These are phyloP conservation scores for Strix aluco DNA, from an alignment of 2,113 vertebrate genomes.

Conservation along the genomic window DNA sequence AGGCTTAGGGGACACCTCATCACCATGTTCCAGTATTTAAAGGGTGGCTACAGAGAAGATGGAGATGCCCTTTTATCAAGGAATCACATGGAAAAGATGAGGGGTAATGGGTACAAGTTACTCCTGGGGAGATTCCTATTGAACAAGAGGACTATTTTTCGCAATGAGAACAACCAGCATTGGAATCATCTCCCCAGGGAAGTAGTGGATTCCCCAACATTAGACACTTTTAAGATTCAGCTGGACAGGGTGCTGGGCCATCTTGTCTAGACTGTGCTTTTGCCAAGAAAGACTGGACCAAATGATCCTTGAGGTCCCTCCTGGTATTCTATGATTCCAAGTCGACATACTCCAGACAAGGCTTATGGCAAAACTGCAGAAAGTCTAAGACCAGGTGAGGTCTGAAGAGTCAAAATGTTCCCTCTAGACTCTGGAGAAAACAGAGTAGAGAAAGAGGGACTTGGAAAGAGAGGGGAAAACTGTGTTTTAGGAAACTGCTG, in stretches of 20 bases:
- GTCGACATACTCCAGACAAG: fast-evolving
- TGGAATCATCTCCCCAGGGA: background rate
- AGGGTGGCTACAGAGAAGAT: too few species aligned
- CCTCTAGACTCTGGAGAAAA: background rate
- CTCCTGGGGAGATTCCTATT: too few species aligned
- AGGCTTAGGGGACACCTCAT: too few species aligned
- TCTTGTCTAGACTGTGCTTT: background rate
- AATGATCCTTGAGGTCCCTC: background rate
- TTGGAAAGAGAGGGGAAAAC: background rate
- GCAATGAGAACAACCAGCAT: too few species aligned
- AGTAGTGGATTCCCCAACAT: background rate
- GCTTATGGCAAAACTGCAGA: background rate
- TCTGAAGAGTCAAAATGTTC: background rate
- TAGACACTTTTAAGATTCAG: background rate
- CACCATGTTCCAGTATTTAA: too few species aligned
- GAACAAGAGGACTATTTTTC: too few species aligned
- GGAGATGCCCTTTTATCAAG: too few species aligned
- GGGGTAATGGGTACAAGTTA: too few species aligned
- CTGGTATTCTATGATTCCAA: background rate
- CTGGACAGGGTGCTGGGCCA: background rate
- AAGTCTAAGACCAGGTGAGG: background rate
- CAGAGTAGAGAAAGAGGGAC: background rate
- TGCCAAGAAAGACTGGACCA: background rate
- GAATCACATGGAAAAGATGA: too few species aligned
- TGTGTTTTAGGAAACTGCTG: background rate